These are phyloP conservation scores for Coluber constrictor DNA, from an alignment of 2,797 vertebrate species.

Conservation along the genomic window DNA sequence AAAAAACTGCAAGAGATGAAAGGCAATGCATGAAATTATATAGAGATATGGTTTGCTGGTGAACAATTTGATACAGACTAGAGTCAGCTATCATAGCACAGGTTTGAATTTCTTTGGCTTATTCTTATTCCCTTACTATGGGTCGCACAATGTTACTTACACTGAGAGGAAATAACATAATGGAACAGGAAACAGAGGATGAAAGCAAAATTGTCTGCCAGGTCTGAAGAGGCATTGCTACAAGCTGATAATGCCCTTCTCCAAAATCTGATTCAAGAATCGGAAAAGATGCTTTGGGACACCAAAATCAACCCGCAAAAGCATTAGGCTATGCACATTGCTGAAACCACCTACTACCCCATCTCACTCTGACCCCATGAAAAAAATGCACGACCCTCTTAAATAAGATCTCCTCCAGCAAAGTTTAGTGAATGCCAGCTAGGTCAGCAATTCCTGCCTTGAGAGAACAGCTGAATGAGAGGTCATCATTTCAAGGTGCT, in stretches of 20 bases:
- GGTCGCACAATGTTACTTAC: background rate
- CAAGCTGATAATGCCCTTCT: background rate
- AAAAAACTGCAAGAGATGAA: background rate
- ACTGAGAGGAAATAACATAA: background rate
- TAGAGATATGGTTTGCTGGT: background rate
- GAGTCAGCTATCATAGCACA: background rate
- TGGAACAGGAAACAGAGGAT: background rate
- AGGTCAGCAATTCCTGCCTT: background rate
- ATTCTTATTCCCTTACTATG: background rate
- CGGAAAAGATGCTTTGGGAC: background rate
- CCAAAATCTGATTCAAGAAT: background rate
- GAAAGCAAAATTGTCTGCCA: background rate
- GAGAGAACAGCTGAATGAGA: no score
- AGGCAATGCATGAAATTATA: no score
- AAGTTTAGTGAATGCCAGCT: background rate
- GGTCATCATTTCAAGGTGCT: no score
- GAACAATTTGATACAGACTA: background rate
- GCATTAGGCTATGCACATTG: background rate
- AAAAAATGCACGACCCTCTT: background rate
- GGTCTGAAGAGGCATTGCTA: background rate
- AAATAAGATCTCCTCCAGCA: constrained; percentile 7
- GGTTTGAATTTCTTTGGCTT: background rate
- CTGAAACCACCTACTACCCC: no score
- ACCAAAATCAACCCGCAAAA: background rate
- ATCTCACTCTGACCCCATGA: background rate